A percentile compares a stretch with the other conserved stretches of the same genome.
These are phyloP conservation scores for Cybosia mesomella DNA, from an alignment of 2,888 invertebrate species.

Conservation along the genomic window DNA sequence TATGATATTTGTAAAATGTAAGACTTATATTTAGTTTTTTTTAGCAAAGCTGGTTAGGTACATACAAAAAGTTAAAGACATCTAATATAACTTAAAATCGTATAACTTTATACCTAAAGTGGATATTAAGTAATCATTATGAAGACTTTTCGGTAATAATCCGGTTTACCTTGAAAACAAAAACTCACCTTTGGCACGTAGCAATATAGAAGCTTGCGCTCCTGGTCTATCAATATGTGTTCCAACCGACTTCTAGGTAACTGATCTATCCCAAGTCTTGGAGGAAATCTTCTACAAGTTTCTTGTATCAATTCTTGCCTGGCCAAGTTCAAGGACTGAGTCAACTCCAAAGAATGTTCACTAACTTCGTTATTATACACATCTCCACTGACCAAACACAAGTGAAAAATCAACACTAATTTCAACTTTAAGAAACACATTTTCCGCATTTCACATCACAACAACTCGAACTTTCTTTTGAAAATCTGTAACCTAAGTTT, in stretches of 20 bases:
- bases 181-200: constrained; percentile 95
- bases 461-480: constrained; percentile 74
- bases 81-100: not conserved
- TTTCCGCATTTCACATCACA: constrained; percentile 63
- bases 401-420: constrained; percentile 65
- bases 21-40: too few species aligned
- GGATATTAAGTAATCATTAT: constrained; percentile 7
- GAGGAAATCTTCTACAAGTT: constrained; percentile 86
- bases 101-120: not conserved
- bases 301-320: constrained; percentile 88
- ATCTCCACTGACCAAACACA: constrained; percentile 69
- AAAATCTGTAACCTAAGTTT: constrained; percentile 60
- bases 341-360: constrained; percentile 85
- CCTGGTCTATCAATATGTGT: constrained; percentile 94
- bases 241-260: constrained; percentile 88
- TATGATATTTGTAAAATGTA: too few species aligned
- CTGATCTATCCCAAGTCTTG: constrained; percentile 75
- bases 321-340: constrained; percentile 88
- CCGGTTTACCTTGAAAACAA: constrained; percentile 64
- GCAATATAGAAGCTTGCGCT: constrained; percentile 95
- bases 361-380: constrained; percentile 64
- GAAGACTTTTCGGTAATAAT: constrained; percentile 24
- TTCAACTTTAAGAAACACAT: constrained; percentile 64
- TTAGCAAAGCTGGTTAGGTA: too few species aligned
- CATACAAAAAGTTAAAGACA: not conserved